phyloP scores from a whole-genome alignment of 2,888 invertebrate species.

The Eupithecia vulgata region DNA sequence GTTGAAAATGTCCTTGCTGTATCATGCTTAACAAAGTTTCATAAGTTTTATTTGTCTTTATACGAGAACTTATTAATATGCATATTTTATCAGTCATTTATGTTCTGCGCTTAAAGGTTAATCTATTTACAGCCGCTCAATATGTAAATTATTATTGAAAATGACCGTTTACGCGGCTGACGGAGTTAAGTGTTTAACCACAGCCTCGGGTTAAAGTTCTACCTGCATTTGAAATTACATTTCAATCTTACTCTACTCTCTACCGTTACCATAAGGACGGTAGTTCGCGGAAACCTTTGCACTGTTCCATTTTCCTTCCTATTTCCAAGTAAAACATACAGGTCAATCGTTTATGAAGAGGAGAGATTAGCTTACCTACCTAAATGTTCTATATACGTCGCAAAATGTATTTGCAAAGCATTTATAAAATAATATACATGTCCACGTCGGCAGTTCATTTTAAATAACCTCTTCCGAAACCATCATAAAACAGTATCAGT shows the following conservation, averaged over 20 bases:
- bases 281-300: slow-evolving; percentile 45
- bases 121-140: slow-evolving; percentile 37
- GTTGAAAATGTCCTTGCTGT: not conserved
- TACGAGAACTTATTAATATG: not conserved
- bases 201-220: slow-evolving; percentile 58
- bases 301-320: slow-evolving; percentile 30
- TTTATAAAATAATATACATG: slow-evolving; percentile 23
- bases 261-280: slow-evolving; percentile 49
- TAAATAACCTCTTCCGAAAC: slow-evolving; percentile 32
- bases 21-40: not conserved
- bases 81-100: slow-evolving; percentile 13
- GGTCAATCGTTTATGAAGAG: slow-evolving; percentile 23
- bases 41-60: not conserved
- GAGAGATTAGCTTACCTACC: not conserved
- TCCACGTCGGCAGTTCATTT: slow-evolving; percentile 28
- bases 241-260: slow-evolving; percentile 61
- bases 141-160: slow-evolving; percentile 43
- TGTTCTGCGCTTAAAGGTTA: slow-evolving; percentile 32
- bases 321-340: slow-evolving; percentile 32
- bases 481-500: slow-evolving; percentile 48
- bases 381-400: not conserved
- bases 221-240: slow-evolving; percentile 68
- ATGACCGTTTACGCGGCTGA: slow-evolving; percentile 42
- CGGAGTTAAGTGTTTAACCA: slow-evolving; percentile 52
- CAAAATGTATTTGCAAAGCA: slow-evolving; percentile 20